Conservation (phyloP, 2,888 invertebrate genomes). For the Entomobrya proxima region DNA sequence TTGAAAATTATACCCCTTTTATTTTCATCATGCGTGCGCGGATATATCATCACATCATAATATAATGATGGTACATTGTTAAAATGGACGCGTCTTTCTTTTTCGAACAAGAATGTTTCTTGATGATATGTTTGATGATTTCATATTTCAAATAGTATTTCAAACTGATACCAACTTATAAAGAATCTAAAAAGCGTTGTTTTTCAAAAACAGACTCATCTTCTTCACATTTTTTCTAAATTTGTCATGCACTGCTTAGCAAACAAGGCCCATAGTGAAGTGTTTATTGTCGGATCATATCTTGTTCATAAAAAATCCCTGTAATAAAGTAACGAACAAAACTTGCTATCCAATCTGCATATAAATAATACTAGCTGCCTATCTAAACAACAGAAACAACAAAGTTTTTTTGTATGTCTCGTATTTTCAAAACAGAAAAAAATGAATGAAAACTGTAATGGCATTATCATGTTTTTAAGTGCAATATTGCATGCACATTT, state of each 20-base stretch:
- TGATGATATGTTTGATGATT: too few species aligned
- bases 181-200: neutral
- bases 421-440: neutral
- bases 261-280: constrained; percentile 29
- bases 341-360: neutral
- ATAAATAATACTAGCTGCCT: neutral
- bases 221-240: constrained; percentile 1
- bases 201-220: neutral
- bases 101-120: too few species aligned
- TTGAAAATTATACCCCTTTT: constrained; percentile 60
- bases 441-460: neutral
- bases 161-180: too few species aligned
- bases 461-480: neutral
- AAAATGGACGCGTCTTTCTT: too few species aligned
- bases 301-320: neutral
- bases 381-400: neutral
- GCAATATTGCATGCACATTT: neutral
- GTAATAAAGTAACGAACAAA: neutral
- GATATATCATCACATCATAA: constrained; percentile 3
- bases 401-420: neutral
- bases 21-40: constrained; percentile 38
- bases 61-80: too few species aligned
- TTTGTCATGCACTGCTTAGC: constrained; percentile 59
- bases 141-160: too few species aligned
- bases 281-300: constrained; percentile 27